Percentiles rank a stretch among this genome's conserved stretches.
Evolutionary conservation across 2,113 vertebrate species (phyloP).

Genomic region (Sterrhoptilus dennistouni): DNA sequence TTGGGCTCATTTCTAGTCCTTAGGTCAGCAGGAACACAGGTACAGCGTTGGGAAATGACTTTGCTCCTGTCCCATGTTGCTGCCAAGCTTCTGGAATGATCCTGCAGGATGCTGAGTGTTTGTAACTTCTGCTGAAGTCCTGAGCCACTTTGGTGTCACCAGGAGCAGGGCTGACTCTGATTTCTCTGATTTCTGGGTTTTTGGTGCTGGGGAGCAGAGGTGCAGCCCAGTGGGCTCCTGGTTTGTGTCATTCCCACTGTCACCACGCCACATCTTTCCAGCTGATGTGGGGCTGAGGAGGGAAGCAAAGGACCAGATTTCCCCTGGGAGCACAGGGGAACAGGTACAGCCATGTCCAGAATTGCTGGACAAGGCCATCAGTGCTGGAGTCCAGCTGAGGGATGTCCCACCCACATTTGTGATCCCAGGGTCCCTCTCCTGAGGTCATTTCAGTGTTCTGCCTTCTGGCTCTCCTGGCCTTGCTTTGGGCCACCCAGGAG

Average conservation of each 20-base stretch:
- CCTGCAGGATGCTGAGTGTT: not conserved
- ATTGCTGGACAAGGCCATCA: not conserved
- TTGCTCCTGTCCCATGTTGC: fast-evolving
- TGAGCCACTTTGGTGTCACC: not conserved
- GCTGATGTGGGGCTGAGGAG: not conserved
- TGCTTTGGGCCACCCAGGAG: not conserved
- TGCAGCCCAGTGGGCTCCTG: not conserved
- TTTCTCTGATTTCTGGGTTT: not conserved
- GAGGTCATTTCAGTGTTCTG: not conserved
- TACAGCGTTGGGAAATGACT: not conserved
- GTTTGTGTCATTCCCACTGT: not conserved
- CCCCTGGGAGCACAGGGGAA: not conserved
- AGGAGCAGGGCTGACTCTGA: not conserved
- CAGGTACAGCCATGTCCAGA: not conserved
- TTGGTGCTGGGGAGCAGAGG: not conserved
- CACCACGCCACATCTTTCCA: fast-evolving
- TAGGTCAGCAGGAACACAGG: not conserved
- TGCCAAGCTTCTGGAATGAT: not conserved
- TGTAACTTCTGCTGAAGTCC: not conserved
- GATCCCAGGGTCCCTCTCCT: not conserved
- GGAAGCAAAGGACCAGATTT: not conserved
- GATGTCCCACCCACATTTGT: not conserved
- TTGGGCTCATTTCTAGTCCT: not conserved
- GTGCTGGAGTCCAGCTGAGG: not conserved
- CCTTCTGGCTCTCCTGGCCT: not conserved